Evolutionary conservation across 2,888 invertebrate genomes (phyloP).

Genomic region (Gandaritis pyraliata): DNA sequence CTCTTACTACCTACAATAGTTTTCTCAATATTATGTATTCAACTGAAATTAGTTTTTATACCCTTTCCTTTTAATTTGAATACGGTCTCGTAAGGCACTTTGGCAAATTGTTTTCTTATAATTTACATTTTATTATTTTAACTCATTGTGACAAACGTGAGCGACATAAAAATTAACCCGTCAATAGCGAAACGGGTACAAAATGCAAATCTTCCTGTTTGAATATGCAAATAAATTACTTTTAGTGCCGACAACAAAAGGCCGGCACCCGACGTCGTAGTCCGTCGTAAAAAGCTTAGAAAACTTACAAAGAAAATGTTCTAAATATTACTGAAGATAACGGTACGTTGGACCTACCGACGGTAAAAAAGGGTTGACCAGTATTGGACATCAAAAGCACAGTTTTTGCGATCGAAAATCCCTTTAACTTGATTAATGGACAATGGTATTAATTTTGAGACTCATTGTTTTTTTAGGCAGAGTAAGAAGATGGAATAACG

Average conservation of each 20-base stretch:
- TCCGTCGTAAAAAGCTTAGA: slow-evolving; percentile 73
- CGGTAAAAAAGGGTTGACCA: slow-evolving; percentile 72
- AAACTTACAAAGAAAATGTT: slow-evolving; percentile 68
- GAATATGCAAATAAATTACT: slow-evolving; percentile 78
- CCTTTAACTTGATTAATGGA: slow-evolving; percentile 77
- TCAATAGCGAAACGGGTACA: slow-evolving; percentile 61
- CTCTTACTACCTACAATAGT: neutral
- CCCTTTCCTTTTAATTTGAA: slow-evolving; percentile 31
- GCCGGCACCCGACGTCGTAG: slow-evolving; percentile 58
- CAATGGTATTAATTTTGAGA: slow-evolving; percentile 70
- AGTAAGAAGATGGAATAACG: slow-evolving; percentile 47
- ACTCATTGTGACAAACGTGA: slow-evolving; percentile 62
- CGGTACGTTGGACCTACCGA: slow-evolving; percentile 56
- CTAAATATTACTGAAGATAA: slow-evolving; percentile 68
- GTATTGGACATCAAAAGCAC: slow-evolving; percentile 52
- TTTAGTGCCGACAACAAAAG: slow-evolving; percentile 60
- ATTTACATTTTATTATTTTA: slow-evolving; percentile 73
- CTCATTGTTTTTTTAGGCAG: slow-evolving; percentile 61
- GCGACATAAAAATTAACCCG: slow-evolving; percentile 62
- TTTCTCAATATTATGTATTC: neutral
- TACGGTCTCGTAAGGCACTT: slow-evolving; percentile 30
- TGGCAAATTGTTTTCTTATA: slow-evolving; percentile 55
- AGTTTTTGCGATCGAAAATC: slow-evolving; percentile 70
- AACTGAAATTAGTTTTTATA: slow-evolving; percentile 5
- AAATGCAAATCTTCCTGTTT: slow-evolving; percentile 73